Evolutionary conservation across 1,140 invertebrate genomes (phyloP), one percentile per base, ranked within the genome.

Genomic region (Mercenaria mercenaria): DNA sequence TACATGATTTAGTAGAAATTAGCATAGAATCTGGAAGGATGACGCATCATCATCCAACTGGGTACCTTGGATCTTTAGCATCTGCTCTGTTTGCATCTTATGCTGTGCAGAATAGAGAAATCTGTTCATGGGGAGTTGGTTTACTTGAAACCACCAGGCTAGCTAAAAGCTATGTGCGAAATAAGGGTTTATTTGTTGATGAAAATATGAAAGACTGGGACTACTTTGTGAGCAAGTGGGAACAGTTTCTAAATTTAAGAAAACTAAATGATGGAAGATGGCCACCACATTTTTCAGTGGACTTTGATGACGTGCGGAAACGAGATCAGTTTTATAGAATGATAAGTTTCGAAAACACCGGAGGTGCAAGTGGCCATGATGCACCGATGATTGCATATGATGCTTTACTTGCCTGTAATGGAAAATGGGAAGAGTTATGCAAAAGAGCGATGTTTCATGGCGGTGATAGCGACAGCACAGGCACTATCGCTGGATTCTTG

Each of bases 351-450:
- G 47, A 64, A 90, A 95, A 94, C 18, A 94, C 94, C 93, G 95
- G 94, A 52, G 95, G 95, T 56, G 77, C 94, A 29, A 94, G 93
- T 87, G 95, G 95, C 4, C 94, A 95, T 90, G 95, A 96, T 91
- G 94, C 95, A 32, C 93, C 94, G 13, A 95, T 96, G 92, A 96
- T 96, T 81, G 95, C 95, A 91, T 96, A 95, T 92, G 95, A 96
- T 93, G 94, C 95, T n/a, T 67, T 95, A 26, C 90, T 96, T 34
- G 89, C 87, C 20, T 90, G 92, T 29, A 89, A 90, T 29, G 80
- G 90, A 20, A 83, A 91, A 61, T 96, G 95, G 95, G 56, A 86
- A 15, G 93, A 96, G 76, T 82, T 96, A 4, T 95, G 94, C 69
- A 93, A 91, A n/a, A 93, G 94, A 83, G 90, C 91, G 29, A 94